Base-by-base conservation (phyloP, 37 sponge, comb jelly and placozoan genomes). In the Ianthella basta region DNA sequence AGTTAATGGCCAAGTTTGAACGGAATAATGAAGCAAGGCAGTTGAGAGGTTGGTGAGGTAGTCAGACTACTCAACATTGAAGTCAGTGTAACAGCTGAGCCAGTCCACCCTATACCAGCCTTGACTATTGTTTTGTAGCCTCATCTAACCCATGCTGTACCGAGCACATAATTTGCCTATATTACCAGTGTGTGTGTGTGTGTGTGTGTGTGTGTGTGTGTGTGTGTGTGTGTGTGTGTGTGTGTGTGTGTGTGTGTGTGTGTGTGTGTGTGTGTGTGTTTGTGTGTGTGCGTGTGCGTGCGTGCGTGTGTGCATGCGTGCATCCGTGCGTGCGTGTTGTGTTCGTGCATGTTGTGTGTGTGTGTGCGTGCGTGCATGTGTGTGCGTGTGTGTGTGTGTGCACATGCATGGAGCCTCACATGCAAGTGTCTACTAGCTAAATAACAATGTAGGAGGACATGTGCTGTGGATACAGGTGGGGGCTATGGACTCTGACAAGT, bases 161-260 rank as follows among this genome's bases (percentile, higher is more conserved):
- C 16, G 15, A 56, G 18, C 59, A 56, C 59, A 56, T 19, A 56
- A 56, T 18, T 19, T 15, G 18, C 18, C 59, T 19, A 56, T 56
- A 19, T 19, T 18, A 56, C 15, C 15, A 19, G 16, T 64, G 66
- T 64, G 6, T 64, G 23, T 64, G 66, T 64, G 66, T 64, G 66
- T 64, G 66, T 12, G 66, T 64, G n/a, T 64, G 66, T 64, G 66
- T 64, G 66, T 64, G 15, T 56, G 18, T 56, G 15, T 15, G 59
- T 56, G 18, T 19, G 59, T 56, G n/a, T n/a, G n/a, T n/a, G n/a
- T n/a, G n/a, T n/a, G n/a, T n/a, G n/a, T n/a, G n/a, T n/a, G n/a
- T 56, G 66, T 64, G 66, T 64, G 66, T 64, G 66, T 64, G 66
- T 64, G 66, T 64, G 66, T 64, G 59, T 56, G 15, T 56, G 15